Evolutionary conservation across 2,888 invertebrate species (phyloP).

Genomic region (Pharmacophagus antenor): DNA sequence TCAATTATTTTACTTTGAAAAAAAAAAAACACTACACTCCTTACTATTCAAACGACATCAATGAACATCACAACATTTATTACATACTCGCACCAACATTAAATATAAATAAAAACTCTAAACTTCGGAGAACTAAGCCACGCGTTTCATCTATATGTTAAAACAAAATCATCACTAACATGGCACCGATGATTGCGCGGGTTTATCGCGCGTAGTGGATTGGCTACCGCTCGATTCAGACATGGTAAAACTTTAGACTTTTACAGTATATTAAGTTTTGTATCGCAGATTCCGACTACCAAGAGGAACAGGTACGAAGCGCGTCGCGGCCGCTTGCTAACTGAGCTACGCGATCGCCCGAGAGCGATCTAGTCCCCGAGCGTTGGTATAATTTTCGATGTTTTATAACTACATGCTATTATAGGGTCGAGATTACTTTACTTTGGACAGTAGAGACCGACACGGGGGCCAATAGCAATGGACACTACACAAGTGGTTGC

Average conservation of each 20-base stretch:
- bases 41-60: background rate
- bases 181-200: background rate
- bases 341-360: conserved; percentile 4
- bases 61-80: background rate
- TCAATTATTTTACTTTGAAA: background rate
- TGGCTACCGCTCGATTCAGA: background rate
- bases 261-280: background rate
- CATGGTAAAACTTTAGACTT: conserved; percentile 7
- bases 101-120: background rate
- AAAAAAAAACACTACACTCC: conserved; percentile 4
- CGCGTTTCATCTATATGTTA: conserved; percentile 4
- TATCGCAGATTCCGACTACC: background rate
- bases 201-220: background rate
- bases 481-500: too few species aligned
- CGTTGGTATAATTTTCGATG: too few species aligned
- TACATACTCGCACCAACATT: conserved; percentile 1
- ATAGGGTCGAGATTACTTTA: too few species aligned
- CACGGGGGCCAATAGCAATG: too few species aligned
- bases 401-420: too few species aligned
- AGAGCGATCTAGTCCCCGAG: too few species aligned
- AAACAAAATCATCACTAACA: conserved; percentile 30
- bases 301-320: background rate
- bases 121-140: background rate
- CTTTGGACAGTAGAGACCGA: too few species aligned
- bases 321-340: conserved; percentile 7